Base-by-base conservation (phyloP, 2,888 invertebrate genomes). In the Ectobius pallidus region DNA sequence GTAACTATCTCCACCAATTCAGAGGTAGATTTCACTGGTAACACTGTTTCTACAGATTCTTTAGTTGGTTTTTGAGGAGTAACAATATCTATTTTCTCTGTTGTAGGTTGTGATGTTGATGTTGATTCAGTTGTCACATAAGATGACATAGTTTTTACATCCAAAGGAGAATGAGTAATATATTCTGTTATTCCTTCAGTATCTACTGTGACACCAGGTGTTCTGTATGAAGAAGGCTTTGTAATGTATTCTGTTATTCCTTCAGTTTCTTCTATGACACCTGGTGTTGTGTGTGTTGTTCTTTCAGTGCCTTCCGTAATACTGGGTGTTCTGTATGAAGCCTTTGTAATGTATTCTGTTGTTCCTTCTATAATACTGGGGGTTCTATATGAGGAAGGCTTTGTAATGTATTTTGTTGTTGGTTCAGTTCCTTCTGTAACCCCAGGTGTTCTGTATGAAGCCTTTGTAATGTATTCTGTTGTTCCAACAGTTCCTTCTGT, bases 61-160 rank as follows among this genome's bases (percentile, higher is more conserved):
- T 68, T 71, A 39, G 67, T 71, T 42, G 22, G 27, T 68, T 72
- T 44, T 44, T 52, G 22, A 16, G 70, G 68, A 22, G 63, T 27
- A 27, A 55, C 27, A 27, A 27, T 30, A 2, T 55, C 16, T 3
- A 55, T 14, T 55, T 27, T 25, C 22, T 55, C 55, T 11, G 55
- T 55, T n/a, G n/a, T n/a, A n/a, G n/a, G n/a, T n/a, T n/a, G n/a
- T n/a, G n/a, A n/a, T n/a, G n/a, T n/a, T n/a, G 20, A 11, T 25
- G 27, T 52, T 52, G n/a, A n/a, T n/a, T 52, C 25, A 22, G 52
- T 52, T 22, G 20, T 4, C 7, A 52, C n/a, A n/a, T n/a, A n/a
- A n/a, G n/a, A n/a, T n/a, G n/a, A n/a, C n/a, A n/a, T n/a, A n/a
- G n/a, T 52, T 52, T 7, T 9, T 25, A 25, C 27, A 22, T 25